phyloP scores from a whole-genome alignment of 2,888 invertebrate species.

The Ichneumon xanthorius region DNA sequence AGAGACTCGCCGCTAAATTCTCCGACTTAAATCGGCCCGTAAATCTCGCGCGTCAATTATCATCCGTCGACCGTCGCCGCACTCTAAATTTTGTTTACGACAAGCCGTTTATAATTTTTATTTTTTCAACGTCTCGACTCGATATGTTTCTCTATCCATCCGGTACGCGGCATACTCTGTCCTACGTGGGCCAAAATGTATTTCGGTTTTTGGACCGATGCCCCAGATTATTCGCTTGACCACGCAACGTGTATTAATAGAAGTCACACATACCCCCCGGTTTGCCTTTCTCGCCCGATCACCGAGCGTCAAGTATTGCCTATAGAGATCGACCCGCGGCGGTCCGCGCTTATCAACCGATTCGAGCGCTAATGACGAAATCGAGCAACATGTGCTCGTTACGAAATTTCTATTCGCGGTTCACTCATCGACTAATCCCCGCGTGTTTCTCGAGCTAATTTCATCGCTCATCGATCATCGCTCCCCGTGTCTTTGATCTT shows the following conservation, averaged over 20 bases:
- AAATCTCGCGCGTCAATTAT: not conserved
- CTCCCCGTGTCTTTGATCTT: slow-evolving; percentile 29
- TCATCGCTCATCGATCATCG: slow-evolving; percentile 34
- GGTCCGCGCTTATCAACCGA: slow-evolving; percentile 29
- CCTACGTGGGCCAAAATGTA: slow-evolving; percentile 69
- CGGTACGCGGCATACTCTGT: slow-evolving; percentile 15
- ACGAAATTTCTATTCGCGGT: slow-evolving; percentile 6
- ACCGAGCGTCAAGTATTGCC: slow-evolving; percentile 22
- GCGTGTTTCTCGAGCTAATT: slow-evolving; percentile 5
- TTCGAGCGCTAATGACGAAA: slow-evolving; percentile 33
- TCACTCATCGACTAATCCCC: not conserved
- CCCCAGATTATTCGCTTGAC: slow-evolving; percentile 81
- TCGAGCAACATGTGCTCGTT: slow-evolving; percentile 21
- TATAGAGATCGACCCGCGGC: slow-evolving; percentile 7
- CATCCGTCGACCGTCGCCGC: not conserved
- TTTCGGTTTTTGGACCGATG: slow-evolving; percentile 79
- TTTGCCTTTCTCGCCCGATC: slow-evolving; percentile 51
- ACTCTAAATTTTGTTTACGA: slow-evolving; percentile 5
- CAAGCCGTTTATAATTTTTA: not conserved
- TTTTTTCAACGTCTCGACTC: not conserved
- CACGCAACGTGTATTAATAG: slow-evolving; percentile 82
- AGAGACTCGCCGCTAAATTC: not conserved
- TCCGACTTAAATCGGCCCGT: not conserved
- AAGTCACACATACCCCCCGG: slow-evolving; percentile 67
- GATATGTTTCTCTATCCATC: slow-evolving; percentile 22